Evolutionary conservation across 2,797 vertebrate species (phyloP), one percentile per base, ranked within the genome.

Genomic region (Fundulus diaphanus): DNA sequence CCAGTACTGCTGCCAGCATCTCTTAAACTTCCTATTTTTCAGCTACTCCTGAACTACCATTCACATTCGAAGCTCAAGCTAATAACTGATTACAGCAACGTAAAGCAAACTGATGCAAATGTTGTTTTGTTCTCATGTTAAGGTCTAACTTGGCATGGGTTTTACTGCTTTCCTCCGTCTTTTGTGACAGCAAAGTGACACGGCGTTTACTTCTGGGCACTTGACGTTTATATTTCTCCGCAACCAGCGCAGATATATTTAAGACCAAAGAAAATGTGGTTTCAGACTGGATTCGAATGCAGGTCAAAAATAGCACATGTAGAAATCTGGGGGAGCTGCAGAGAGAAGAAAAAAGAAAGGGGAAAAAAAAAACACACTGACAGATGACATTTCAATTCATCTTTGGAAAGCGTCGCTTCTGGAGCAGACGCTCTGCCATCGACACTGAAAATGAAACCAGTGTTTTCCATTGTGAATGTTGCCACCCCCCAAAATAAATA

Each of bases 301-400:
- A 51, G 46, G 46, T 65, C 24, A 65, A 52, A 73, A 65, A 51
- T n/a, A 51, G 59, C 12, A 1, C 46, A n/a, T n/a, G 49, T 40
- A 54, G 33, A 54, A 54, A 54, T 24, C 37, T 56, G 70, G 27
- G 54, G 54, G 70, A 72, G 70, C 29, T 24, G 33, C 54, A 61
- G 40, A 51, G 71, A 16, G 42, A n/a, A n/a, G n/a, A n/a, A n/a
- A n/a, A n/a, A n/a, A n/a, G n/a, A n/a, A n/a, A n/a, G n/a, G n/a
- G n/a, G n/a, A n/a, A n/a, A n/a, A n/a, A n/a, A n/a, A n/a, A n/a
- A n/a, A n/a, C n/a, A n/a, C n/a, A n/a, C n/a, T 73, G 71, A 73
- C 71, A 73, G 46, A 69, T 73, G 71, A 73, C 33, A 69, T 73
- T 73, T 73, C 22, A 63, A 72, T 57, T 73, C 59, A 65, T 66